phyloP scores from a whole-genome alignment of 2,888 invertebrate genomes.

The Frankliniella fusca region DNA sequence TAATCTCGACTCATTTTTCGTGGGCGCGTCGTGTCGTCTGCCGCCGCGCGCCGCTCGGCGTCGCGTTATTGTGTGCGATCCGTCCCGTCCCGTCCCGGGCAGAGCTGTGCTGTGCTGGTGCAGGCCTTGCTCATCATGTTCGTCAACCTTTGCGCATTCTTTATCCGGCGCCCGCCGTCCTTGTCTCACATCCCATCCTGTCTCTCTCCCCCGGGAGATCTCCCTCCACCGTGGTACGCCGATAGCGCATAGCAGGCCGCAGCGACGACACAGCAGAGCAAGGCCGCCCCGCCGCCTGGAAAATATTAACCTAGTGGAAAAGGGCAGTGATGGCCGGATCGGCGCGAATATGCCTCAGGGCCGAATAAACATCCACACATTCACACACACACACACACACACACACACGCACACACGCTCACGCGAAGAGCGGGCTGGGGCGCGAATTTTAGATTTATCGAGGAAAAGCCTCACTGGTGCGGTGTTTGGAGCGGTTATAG shows the following conservation, averaged over 20 bases:
- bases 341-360: not conserved
- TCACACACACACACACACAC: not conserved
- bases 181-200: not conserved
- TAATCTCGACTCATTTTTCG: conserved; percentile 12
- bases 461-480: too few species aligned
- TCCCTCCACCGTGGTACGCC: too few species aligned
- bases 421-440: not conserved
- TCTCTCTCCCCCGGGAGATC: not conserved
- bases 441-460: not conserved
- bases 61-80: not conserved
- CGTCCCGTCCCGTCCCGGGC: not conserved
- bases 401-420: too few species aligned
- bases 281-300: not conserved
- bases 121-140: not conserved
- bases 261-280: not conserved
- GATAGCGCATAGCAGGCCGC: too few species aligned
- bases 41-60: not conserved
- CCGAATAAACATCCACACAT: not conserved
- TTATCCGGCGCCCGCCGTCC: not conserved
- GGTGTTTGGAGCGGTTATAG: too few species aligned
- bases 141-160: not conserved
- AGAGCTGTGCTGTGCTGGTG: not conserved
- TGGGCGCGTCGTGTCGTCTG: not conserved
- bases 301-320: conserved; percentile 21
- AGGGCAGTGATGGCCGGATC: not conserved